Evolutionary conservation across 1,140 invertebrate genomes (phyloP).

Genomic region (Aphelinus atriplicis): DNA sequence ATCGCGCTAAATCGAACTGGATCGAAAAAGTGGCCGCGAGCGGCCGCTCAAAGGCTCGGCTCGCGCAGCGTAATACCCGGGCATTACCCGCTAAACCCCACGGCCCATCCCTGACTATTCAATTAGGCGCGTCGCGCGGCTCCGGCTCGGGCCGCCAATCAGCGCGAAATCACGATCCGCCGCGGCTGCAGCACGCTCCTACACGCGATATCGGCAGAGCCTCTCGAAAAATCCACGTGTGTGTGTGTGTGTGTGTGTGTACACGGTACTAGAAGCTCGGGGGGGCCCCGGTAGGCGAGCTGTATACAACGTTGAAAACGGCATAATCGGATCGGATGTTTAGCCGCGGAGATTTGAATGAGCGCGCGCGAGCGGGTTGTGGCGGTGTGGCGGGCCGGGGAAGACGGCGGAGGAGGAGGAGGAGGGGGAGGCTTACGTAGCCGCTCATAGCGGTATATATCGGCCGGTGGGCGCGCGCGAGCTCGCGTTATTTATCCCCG

Average conservation of each 20-base stretch:
- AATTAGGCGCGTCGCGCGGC: too few species aligned
- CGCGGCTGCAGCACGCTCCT: background rate
- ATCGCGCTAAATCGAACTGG: background rate
- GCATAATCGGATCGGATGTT: too few species aligned
- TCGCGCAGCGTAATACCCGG: too few species aligned
- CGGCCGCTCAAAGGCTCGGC: too few species aligned
- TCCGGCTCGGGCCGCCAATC: background rate
- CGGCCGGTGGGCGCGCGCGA: background rate
- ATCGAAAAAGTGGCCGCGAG: background rate
- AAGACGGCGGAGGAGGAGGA: background rate
- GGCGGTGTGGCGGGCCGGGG: background rate
- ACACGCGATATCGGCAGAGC: background rate
- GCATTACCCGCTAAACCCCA: background rate
- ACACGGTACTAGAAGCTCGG: too few species aligned
- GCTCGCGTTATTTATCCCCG: conserved; percentile 3
- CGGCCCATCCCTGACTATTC: background rate
- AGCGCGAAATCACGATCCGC: conserved; percentile 1
- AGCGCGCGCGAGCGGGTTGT: too few species aligned
- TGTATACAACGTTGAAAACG: too few species aligned
- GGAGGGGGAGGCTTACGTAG: background rate
- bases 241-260: too few species aligned
- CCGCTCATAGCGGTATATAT: conserved; percentile 13
- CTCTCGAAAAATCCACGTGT: too few species aligned
- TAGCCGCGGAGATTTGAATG: too few species aligned
- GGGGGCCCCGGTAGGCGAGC: too few species aligned